These are phyloP conservation scores for Drosophila auraria DNA, from an alignment of 1,140 invertebrate species.

Conservation along the genomic window DNA sequence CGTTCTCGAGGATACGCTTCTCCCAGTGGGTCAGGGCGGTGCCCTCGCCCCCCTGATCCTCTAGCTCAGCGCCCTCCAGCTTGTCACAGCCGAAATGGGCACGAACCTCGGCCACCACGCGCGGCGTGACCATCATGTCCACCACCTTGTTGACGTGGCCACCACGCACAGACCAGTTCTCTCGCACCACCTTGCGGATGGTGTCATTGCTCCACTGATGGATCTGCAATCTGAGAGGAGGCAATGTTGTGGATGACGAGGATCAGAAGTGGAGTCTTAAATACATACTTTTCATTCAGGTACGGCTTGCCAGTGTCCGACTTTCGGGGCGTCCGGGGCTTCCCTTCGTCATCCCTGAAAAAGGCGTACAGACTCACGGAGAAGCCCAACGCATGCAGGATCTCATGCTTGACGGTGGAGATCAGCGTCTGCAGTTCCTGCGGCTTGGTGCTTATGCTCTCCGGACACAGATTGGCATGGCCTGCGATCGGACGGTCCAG, in stretches of 20 bases:
- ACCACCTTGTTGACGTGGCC: slow-evolving; percentile 91
- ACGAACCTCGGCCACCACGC: slow-evolving; percentile 93
- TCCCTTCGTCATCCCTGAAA: slow-evolving; percentile 91
- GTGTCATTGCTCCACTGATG: slow-evolving; percentile 97
- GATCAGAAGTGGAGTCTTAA: neutral
- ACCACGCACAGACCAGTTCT: slow-evolving; percentile 93
- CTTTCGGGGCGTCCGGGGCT: slow-evolving; percentile 92
- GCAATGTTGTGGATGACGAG: neutral
- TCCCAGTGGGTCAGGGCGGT: slow-evolving; percentile 99
- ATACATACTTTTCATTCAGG: slow-evolving; percentile 92
- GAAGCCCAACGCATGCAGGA: slow-evolving; percentile 98
- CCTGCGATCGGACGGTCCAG: slow-evolving; percentile 98
- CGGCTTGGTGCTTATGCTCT: slow-evolving; percentile 96
- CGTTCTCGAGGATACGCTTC: slow-evolving; percentile 99
- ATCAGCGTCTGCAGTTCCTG: slow-evolving; percentile 97
- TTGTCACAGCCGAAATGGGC: slow-evolving; percentile 95
- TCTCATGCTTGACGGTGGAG: slow-evolving; percentile 99
- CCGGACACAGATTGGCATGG: slow-evolving; percentile 98
- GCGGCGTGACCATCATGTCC: slow-evolving; percentile 96
- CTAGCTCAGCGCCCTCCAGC: slow-evolving; percentile 98
- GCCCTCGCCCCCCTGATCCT: slow-evolving; percentile 99
- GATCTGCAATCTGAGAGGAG: slow-evolving; percentile 90
- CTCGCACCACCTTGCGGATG: slow-evolving; percentile 91
- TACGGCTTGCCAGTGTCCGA: slow-evolving; percentile 94
- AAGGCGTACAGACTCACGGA: slow-evolving; percentile 98